Percentiles rank a stretch among this genome's conserved stretches.
These are phyloP conservation scores for Macrobrachium nipponense DNA, from an alignment of 1,140 invertebrate genomes.

Conservation along the genomic window DNA sequence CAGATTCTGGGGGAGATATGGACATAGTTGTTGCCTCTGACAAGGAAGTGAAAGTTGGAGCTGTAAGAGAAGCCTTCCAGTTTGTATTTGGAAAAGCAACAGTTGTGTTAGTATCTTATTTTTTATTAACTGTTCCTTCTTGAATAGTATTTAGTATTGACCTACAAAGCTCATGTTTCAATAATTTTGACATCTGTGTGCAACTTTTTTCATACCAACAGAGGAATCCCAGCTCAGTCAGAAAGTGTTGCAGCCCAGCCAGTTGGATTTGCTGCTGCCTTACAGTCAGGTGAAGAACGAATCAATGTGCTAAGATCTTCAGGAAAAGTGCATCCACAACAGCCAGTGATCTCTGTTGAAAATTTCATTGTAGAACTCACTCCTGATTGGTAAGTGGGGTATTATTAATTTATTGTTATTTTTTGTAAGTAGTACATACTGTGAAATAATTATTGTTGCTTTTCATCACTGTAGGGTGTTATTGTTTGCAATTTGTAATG, in stretches of 20 bases:
- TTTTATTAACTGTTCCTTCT: background rate
- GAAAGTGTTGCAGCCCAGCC: slow-evolving; percentile 77
- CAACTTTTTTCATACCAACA: slow-evolving; percentile 66
- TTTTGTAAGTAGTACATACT: background rate
- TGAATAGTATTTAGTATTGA: background rate
- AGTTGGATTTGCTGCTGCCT: slow-evolving; percentile 81
- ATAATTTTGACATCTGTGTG: background rate
- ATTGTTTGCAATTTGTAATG: background rate
- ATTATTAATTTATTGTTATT: background rate
- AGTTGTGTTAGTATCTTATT: slow-evolving; percentile 68
- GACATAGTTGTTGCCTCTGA: slow-evolving; percentile 82
- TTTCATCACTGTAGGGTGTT: background rate
- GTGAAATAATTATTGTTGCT: background rate
- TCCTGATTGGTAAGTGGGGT: slow-evolving; percentile 75
- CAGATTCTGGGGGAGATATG: slow-evolving; percentile 83
- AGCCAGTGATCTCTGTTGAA: slow-evolving; percentile 81
- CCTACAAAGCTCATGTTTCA: no score
- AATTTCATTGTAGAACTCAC: slow-evolving; percentile 83
- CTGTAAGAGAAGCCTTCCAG: slow-evolving; percentile 86
- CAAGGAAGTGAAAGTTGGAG: slow-evolving; percentile 81
- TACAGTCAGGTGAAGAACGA: slow-evolving; percentile 78
- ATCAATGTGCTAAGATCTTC: slow-evolving; percentile 74
- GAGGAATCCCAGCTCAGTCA: slow-evolving; percentile 74
- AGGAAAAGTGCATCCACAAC: slow-evolving; percentile 73
- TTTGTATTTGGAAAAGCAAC: slow-evolving; percentile 84